Base-by-base conservation (phyloP, 2,888 invertebrate genomes). In the Rhagonycha lutea region DNA sequence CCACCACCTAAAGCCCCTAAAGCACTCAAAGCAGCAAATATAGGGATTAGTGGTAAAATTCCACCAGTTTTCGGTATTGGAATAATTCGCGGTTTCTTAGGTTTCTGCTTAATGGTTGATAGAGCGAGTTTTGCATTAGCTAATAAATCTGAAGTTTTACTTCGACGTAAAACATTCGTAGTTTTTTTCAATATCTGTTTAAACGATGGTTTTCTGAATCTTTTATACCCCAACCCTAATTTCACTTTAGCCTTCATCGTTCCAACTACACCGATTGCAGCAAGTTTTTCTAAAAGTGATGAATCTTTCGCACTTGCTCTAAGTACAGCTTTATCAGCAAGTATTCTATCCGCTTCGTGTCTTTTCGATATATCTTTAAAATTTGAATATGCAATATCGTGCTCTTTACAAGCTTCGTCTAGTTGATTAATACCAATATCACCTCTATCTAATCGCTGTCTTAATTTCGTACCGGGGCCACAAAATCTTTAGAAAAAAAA, bases 1-100 rank as follows among this genome's bases (percentile, higher is more conserved):
- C 86, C 86, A 29, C 86, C 86, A n/a, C 83, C 82, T 75, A 86
- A 79, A 60, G 83, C 80, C 1, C 86, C 87, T 11, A 83, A 24
- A 14, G 86, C 86, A 86, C 84, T 79, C 85, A 83, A 28, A 86
- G 80, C 5, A 85, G 18, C 18, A 18, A 18, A 18, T 18, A 18
- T 18, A 18, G 18, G 85, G n/a, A 86, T 80, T 29, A 85, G 77
- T 10, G 84, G 85, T 72, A 84, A 75, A 60, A 85, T 70, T 32
- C 85, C 85, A 32, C 85, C 84, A 29, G 72, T 72, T 80, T 85
- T 85, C 5, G 84, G 83, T 14, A 83, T n/a, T 24, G 83, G 79
- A 29, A 83, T 81, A 68, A 84, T 77, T n/a, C 84, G 77, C 12
- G 82, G 82, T 8, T 69, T 69, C 12, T 61, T 23, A 62, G 63